These are phyloP conservation scores for Leptodactylus fallax DNA, from an alignment of 2,797 vertebrate genomes.

Conservation along the genomic window DNA sequence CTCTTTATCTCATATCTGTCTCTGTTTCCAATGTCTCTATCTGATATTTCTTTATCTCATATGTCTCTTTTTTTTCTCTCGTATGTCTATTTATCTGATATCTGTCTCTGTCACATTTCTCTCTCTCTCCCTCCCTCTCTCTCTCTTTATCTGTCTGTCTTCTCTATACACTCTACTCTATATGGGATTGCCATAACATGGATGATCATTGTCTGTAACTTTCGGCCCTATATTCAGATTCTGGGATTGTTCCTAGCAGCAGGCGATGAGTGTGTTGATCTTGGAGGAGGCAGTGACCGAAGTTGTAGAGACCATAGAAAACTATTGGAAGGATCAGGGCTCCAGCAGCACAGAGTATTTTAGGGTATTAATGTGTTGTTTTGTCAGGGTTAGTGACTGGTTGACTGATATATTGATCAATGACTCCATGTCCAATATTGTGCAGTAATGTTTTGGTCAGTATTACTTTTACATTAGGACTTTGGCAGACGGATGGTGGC, in stretches of 20 bases:
- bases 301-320: background rate
- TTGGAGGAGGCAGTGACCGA: background rate
- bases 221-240: background rate
- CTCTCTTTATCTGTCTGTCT: too few relatives aligned
- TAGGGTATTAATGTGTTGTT: background rate
- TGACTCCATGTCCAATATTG: background rate
- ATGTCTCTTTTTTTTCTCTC: too few relatives aligned
- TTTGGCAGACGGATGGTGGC: background rate
- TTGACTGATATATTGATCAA: background rate
- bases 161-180: too few relatives aligned
- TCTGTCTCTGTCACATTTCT: too few relatives aligned
- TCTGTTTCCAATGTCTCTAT: too few relatives aligned
- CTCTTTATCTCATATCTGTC: too few relatives aligned
- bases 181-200: background rate
- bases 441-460: background rate
- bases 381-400: background rate
- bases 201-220: background rate
- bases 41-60: too few relatives aligned
- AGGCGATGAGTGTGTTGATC: background rate
- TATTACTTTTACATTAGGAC: background rate
- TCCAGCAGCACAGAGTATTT: background rate
- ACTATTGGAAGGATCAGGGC: background rate
- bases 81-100: too few relatives aligned
- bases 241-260: background rate
- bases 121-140: too few relatives aligned